Evolutionary conservation across 2,113 vertebrate species (phyloP).

Genomic region (Suncus etruscus): DNA sequence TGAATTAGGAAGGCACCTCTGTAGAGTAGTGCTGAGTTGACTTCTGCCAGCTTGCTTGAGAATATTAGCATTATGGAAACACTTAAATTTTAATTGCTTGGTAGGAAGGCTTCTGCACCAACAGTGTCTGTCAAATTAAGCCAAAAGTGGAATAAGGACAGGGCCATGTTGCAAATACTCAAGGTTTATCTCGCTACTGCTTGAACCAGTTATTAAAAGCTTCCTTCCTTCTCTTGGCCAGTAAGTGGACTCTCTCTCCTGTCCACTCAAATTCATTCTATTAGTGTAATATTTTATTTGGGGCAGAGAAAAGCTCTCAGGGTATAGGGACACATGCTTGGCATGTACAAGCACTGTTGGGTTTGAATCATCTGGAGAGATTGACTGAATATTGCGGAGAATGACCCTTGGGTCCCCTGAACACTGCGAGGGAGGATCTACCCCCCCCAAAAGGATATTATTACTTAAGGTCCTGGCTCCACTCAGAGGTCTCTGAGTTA

Average conservation of each 20-base stretch:
- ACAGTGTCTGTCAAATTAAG: background rate
- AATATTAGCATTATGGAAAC: background rate
- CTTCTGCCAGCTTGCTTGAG: too few relatives aligned
- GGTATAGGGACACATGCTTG: too few relatives aligned
- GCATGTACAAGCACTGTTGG: too few relatives aligned
- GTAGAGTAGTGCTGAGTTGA: too few relatives aligned
- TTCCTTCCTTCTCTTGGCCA: conserved; percentile 31
- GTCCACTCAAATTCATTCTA: background rate
- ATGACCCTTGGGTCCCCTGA: too few relatives aligned
- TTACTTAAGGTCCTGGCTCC: background rate
- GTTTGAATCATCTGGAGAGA: too few relatives aligned
- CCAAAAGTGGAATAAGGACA: background rate
- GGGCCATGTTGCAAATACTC: background rate
- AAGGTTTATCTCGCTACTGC: background rate
- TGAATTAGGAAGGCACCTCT: too few relatives aligned
- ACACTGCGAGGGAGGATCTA: too few relatives aligned
- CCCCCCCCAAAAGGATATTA: background rate
- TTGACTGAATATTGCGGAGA: too few relatives aligned
- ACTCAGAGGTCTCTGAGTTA: background rate
- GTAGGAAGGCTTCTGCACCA: background rate
- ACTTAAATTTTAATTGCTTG: conserved; percentile 45
- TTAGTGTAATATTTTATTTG: too few relatives aligned
- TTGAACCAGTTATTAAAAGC: conserved; percentile 7
- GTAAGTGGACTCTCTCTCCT: background rate
- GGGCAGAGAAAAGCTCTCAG: too few relatives aligned